Percentiles rank a stretch among this genome's conserved stretches.
phyloP scores from a whole-genome alignment of 1,140 invertebrate genomes.

The Ephestia elutella region DNA sequence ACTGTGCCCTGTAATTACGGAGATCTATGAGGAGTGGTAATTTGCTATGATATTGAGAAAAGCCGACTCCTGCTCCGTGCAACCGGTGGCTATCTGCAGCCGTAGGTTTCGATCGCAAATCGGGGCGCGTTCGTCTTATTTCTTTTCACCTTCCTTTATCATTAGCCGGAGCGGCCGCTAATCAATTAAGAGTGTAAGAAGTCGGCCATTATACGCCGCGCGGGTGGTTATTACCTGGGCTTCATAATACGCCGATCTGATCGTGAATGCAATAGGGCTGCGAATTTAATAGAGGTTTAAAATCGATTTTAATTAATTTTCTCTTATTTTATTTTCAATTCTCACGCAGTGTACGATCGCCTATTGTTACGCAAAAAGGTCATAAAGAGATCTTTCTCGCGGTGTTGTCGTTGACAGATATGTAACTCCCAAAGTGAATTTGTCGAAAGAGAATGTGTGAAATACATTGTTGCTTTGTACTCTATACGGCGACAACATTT shows the following conservation, averaged over 20 bases:
- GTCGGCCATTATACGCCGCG: slow-evolving; percentile 67
- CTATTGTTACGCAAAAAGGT: slow-evolving; percentile 13
- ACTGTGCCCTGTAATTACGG: slow-evolving; percentile 16
- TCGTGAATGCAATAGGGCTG: slow-evolving; percentile 70
- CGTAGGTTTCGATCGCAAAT: slow-evolving; percentile 52
- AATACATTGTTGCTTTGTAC: slow-evolving; percentile 59
- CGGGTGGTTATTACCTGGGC: slow-evolving; percentile 69
- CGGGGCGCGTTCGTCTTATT: slow-evolving; percentile 60
- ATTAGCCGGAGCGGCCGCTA: slow-evolving; percentile 70
- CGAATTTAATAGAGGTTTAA: slow-evolving; percentile 64
- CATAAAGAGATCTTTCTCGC: slow-evolving; percentile 14
- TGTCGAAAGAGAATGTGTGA: slow-evolving; percentile 55
- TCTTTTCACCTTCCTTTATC: slow-evolving; percentile 71
- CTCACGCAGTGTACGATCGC: slow-evolving; percentile 9
- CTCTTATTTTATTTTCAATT: slow-evolving; percentile 29
- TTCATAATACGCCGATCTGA: slow-evolving; percentile 69
- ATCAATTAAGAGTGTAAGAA: slow-evolving; percentile 74
- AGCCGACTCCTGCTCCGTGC: slow-evolving; percentile 7
- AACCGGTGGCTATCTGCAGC: slow-evolving; percentile 43
- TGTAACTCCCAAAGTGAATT: slow-evolving; percentile 48
- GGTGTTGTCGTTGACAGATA: slow-evolving; percentile 16
- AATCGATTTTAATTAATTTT: slow-evolving; percentile 67
- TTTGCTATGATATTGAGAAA: slow-evolving; percentile 8
- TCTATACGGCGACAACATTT: slow-evolving; percentile 63
- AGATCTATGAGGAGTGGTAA: slow-evolving; percentile 13